Evolutionary conservation across 2,113 vertebrate genomes (phyloP).

Genomic region (Paradoxurus hermaphroditus): DNA sequence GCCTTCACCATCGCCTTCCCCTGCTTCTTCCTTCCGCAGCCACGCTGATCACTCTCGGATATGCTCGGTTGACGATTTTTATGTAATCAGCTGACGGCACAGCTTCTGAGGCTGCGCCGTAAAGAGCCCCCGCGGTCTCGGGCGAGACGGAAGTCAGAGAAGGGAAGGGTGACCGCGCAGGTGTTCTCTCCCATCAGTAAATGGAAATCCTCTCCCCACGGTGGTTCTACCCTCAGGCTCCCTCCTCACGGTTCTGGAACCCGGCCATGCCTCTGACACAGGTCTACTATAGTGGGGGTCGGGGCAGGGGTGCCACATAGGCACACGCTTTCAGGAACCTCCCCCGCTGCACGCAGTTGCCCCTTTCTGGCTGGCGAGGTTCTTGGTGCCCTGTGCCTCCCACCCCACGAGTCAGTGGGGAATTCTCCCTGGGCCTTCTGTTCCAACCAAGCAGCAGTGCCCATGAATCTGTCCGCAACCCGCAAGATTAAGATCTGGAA

Average conservation of each 20-base stretch:
- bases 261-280: background rate
- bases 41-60: background rate
- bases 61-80: background rate
- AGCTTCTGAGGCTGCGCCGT: background rate
- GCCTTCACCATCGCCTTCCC: background rate
- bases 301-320: background rate
- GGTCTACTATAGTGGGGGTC: background rate
- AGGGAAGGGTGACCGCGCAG: background rate
- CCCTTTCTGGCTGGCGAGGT: background rate
- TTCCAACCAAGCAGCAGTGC: background rate
- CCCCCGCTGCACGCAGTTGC: background rate
- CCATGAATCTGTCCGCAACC: background rate
- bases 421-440: background rate
- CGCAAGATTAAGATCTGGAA: background rate
- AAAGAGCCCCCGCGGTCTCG: background rate
- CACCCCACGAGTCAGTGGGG: background rate
- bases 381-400: background rate
- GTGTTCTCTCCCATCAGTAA: background rate
- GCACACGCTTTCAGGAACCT: background rate
- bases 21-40: background rate
- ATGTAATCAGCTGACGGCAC: background rate
- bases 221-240: background rate
- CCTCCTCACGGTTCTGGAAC: background rate
- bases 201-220: background rate
- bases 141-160: background rate